Evolutionary conservation across 2,888 invertebrate genomes (phyloP).

Genomic region (Euphydryas editha): DNA sequence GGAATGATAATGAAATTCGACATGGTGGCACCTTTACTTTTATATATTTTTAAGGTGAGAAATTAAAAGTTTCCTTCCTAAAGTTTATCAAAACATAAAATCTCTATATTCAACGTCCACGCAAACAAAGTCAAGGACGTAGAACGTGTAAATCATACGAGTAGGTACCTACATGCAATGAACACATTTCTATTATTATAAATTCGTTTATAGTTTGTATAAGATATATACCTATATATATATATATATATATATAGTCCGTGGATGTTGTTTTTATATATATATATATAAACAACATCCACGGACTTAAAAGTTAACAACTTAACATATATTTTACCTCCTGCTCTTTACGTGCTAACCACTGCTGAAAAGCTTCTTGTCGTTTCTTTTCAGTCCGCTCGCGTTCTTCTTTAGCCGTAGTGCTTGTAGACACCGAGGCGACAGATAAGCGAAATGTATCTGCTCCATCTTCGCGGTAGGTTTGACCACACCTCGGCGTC

Average conservation of each 20-base stretch:
- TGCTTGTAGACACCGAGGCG: constrained; percentile 71
- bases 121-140: not conserved
- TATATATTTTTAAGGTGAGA: not conserved
- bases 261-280: too few species aligned
- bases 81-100: not conserved
- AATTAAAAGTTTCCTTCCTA: not conserved
- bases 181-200: too few species aligned
- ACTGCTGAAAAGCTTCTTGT: constrained; percentile 71
- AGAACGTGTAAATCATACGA: not conserved
- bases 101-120: not conserved
- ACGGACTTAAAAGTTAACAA: too few species aligned
- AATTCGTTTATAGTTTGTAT: too few species aligned
- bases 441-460: constrained; percentile 77
- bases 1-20: not conserved
- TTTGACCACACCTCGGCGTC: constrained; percentile 64
- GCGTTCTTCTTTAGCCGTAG: constrained; percentile 75
- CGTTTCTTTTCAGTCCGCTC: constrained; percentile 69
- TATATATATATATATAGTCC: too few species aligned
- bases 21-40: not conserved
- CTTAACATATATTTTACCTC: constrained; percentile 58
- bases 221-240: too few species aligned
- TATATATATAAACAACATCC: too few species aligned
- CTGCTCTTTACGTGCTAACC: constrained; percentile 74
- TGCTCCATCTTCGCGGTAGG: constrained; percentile 69
- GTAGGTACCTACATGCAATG: too few species aligned